Evolutionary conservation across 2,113 vertebrate species (phyloP).

Genomic region (Archilochus colubris): DNA sequence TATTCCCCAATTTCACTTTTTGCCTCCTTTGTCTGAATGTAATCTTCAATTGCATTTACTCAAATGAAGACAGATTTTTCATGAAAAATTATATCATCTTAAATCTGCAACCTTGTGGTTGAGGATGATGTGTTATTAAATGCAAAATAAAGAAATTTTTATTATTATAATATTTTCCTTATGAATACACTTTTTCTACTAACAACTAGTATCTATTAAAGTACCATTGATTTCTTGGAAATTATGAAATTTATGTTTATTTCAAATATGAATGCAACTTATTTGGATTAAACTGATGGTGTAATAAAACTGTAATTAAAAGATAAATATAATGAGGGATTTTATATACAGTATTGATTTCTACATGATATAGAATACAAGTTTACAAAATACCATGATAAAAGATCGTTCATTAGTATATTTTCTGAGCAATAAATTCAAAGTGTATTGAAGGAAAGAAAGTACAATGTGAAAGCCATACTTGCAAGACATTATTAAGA

Average conservation of each 20-base stretch:
- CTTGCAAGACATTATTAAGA: background rate
- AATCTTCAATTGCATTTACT: background rate
- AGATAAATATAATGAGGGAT: background rate
- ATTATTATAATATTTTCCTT: background rate
- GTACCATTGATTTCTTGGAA: background rate
- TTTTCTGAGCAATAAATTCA: background rate
- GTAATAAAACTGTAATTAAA: background rate
- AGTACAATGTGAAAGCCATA: background rate
- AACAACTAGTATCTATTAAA: background rate
- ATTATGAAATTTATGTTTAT: background rate
- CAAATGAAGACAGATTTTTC: background rate
- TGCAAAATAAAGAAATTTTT: background rate
- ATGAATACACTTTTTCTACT: background rate
- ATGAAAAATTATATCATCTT: background rate
- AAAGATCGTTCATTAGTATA: background rate
- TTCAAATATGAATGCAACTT: background rate
- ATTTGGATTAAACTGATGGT: background rate
- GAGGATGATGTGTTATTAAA: background rate
- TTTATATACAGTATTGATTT: background rate
- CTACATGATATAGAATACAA: background rate
- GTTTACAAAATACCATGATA: background rate
- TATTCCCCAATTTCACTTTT: background rate
- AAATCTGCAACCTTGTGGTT: background rate
- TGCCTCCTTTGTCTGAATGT: accelerated
- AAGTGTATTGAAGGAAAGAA: background rate